Evolutionary conservation across 2,113 vertebrate genomes (phyloP).

Genomic region (Osmerus mordax): DNA sequence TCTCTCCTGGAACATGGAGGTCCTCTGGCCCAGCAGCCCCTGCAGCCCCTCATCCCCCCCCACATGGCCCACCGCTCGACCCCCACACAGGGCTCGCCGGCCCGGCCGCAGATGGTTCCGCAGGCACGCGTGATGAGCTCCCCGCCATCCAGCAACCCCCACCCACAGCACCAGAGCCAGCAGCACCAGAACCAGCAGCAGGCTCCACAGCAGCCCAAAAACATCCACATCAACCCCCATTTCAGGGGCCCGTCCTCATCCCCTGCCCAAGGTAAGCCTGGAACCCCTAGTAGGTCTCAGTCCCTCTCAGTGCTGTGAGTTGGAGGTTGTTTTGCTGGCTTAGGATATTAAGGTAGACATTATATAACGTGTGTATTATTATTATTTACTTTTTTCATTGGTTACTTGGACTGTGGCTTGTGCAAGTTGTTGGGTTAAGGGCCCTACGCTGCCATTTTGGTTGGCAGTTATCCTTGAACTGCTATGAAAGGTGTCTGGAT

Average conservation of each 20-base stretch:
- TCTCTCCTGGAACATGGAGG: constrained; percentile 82
- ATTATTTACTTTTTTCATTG: too few relatives aligned
- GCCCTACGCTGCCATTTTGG: constrained; percentile 5
- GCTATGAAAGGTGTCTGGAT: constrained; percentile 50
- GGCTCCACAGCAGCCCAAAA: constrained; percentile 85
- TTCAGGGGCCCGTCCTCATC: constrained; percentile 89
- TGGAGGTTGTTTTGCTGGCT: not conserved
- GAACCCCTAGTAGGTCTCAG: not conserved
- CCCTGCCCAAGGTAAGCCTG: constrained; percentile 83
- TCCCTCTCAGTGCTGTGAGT: not conserved
- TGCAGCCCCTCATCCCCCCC: constrained; percentile 86
- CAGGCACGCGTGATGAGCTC: constrained; percentile 81
- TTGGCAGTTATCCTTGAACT: constrained; percentile 24
- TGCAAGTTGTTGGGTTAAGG: not conserved
- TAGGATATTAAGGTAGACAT: not conserved
- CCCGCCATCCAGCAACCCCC: constrained; percentile 67
- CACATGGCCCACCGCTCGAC: constrained; percentile 84
- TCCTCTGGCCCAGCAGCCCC: constrained; percentile 73
- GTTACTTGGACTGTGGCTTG: not conserved
- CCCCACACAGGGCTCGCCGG: constrained; percentile 70
- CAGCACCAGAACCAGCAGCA: constrained; percentile 73
- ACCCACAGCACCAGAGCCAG: constrained; percentile 55
- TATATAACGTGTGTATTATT: too few relatives aligned
- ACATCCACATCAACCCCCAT: constrained; percentile 98
- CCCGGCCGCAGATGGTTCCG: constrained; percentile 80